Conservation (phyloP, 2,113 vertebrate genomes). For the Gracilinanus agilis region DNA sequence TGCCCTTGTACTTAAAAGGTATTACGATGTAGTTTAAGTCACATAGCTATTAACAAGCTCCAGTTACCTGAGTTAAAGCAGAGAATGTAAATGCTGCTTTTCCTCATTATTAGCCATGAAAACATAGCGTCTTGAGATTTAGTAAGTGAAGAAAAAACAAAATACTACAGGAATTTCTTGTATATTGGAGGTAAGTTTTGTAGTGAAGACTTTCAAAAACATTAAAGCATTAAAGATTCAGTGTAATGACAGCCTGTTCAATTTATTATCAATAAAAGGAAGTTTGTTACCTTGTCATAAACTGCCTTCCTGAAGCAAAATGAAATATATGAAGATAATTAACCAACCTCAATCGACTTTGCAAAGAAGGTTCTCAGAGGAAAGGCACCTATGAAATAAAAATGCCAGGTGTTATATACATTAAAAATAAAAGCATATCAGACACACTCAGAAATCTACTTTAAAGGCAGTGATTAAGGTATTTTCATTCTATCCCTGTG, state of each 20-base stretch:
- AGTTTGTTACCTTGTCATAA: slow-evolving; percentile 13
- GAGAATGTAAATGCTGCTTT: not conserved
- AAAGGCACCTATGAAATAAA: not conserved
- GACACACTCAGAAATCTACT: not conserved
- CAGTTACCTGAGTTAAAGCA: slow-evolving; percentile 35
- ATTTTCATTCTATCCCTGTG: not conserved
- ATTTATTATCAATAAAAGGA: not conserved
- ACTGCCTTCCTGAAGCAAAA: slow-evolving; percentile 20
- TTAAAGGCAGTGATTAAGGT: not conserved
- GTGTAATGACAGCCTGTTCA: not conserved
- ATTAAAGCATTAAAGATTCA: not conserved
- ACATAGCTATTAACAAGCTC: slow-evolving; percentile 38
- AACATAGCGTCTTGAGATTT: not conserved
- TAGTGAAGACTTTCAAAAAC: slow-evolving; percentile 25
- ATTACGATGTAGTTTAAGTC: slow-evolving; percentile 58
- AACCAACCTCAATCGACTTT: not conserved
- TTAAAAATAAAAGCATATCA: not conserved
- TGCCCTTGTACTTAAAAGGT: slow-evolving; percentile 58
- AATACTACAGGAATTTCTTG: not conserved
- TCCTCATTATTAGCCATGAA: slow-evolving; percentile 30
- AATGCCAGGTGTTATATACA: slow-evolving; percentile 11
- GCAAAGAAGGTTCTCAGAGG: not conserved
- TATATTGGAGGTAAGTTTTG: not conserved
- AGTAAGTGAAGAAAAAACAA: not conserved
- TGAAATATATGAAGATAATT: not conserved